Evolutionary conservation across 2,888 invertebrate genomes (phyloP).

Genomic region (Diabrotica balteata): DNA sequence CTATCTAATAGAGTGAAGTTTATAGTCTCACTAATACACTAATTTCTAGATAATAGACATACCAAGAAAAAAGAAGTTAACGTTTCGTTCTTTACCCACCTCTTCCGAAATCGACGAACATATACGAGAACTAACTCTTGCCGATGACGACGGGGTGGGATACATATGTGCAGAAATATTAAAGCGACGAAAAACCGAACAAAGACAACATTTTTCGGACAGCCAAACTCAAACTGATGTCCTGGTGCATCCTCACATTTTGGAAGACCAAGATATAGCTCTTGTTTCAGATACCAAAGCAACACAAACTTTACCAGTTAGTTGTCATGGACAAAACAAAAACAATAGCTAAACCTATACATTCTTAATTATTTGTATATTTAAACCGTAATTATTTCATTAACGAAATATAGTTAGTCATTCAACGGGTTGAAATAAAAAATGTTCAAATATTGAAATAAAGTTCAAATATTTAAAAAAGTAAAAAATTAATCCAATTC

Average conservation of each 20-base stretch:
- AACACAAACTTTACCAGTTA: slow-evolving; percentile 13
- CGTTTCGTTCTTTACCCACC: slow-evolving; percentile 23
- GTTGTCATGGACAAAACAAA: no score
- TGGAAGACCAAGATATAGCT: slow-evolving; percentile 19
- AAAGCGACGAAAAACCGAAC: neutral
- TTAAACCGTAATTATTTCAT: no score
- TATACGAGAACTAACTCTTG: slow-evolving; percentile 33
- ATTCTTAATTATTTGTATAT: no score
- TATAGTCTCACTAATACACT: no score
- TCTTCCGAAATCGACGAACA: slow-evolving; percentile 19
- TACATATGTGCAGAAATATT: slow-evolving; percentile 30
- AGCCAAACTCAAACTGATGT: slow-evolving; percentile 40
- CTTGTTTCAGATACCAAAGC: slow-evolving; percentile 13
- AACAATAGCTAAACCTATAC: no score
- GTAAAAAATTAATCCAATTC: no score
- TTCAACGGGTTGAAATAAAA: no score
- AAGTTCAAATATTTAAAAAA: no score
- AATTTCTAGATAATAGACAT: slow-evolving; percentile 32
- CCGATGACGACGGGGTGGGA: slow-evolving; percentile 45
- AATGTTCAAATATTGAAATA: no score
- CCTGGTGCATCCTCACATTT: slow-evolving; percentile 37
- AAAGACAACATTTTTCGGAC: slow-evolving; percentile 23
- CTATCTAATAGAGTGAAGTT: slow-evolving; percentile 10
- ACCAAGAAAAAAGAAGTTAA: slow-evolving; percentile 40
- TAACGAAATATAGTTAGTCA: no score